Evolutionary conservation across 1,140 invertebrate genomes (phyloP).

Genomic region (Temnothorax curvispinosus): DNA sequence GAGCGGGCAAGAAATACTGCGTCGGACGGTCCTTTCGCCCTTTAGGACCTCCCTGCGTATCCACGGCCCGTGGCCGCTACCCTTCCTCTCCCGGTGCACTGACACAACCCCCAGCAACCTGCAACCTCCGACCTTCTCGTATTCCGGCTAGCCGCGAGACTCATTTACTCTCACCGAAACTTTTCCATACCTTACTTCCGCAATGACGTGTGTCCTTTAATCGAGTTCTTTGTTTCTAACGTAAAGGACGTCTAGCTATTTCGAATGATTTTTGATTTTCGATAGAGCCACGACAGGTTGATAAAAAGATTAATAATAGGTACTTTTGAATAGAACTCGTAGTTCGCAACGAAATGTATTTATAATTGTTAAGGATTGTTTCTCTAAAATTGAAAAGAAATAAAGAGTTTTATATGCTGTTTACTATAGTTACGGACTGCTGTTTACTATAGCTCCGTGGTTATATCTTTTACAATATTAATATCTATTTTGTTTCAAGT

Average conservation of each 20-base stretch:
- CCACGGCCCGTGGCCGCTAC: conserved; percentile 55
- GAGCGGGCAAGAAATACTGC: conserved; percentile 83
- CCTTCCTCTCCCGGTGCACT: conserved; percentile 39
- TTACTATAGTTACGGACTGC: background rate
- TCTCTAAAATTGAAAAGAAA: background rate
- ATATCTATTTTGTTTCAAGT: background rate
- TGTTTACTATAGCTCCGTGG: too few species aligned
- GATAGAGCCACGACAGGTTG: background rate
- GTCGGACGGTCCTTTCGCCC: conserved; percentile 73
- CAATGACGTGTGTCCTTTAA: conserved; percentile 25
- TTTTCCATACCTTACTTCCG: conserved; percentile 42
- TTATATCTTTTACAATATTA: background rate
- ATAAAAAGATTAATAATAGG: background rate
- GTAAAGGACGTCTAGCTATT: background rate
- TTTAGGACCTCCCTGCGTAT: conserved; percentile 54
- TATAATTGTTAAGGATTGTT: background rate
- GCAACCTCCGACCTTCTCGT: conserved; percentile 36
- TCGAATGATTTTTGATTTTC: background rate
- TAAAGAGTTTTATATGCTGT: background rate
- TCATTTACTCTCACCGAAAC: conserved; percentile 75
- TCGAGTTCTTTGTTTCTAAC: conserved; percentile 32
- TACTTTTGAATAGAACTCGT: background rate
- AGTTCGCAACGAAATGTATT: background rate
- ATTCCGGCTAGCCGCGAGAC: conserved; percentile 60
- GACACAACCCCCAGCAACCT: conserved; percentile 50